Evolutionary conservation across 1,140 invertebrate species (phyloP).

Genomic region (Drosophila pseudoobscura): DNA sequence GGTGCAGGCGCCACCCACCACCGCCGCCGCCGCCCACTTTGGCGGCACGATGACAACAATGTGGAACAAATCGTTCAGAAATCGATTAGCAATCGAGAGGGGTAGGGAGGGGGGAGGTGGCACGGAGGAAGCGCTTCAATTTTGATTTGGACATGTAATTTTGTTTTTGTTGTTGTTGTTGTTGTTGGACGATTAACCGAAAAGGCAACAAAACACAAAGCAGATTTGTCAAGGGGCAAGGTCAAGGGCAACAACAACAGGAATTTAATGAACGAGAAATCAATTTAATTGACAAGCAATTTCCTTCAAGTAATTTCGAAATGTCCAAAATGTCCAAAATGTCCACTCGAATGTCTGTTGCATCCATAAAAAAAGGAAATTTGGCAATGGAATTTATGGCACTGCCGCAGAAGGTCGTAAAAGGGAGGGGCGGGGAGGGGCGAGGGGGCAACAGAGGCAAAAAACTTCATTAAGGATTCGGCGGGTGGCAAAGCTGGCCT

Average conservation of each 20-base stretch:
- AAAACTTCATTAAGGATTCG: slow-evolving; percentile 13
- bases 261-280: slow-evolving; percentile 31
- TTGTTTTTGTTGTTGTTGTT: slow-evolving; percentile 1
- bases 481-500: slow-evolving; percentile 1
- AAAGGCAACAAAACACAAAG: slow-evolving; percentile 23
- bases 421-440: neutral
- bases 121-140: slow-evolving; percentile 15
- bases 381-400: slow-evolving; percentile 28
- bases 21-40: neutral
- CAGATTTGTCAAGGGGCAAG: slow-evolving; percentile 53
- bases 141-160: slow-evolving; percentile 53
- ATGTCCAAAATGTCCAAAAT: slow-evolving; percentile 22
- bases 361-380: slow-evolving; percentile 49
- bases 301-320: slow-evolving; percentile 35
- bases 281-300: slow-evolving; percentile 50
- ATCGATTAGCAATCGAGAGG: slow-evolving; percentile 60
- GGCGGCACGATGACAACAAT: slow-evolving; percentile 28
- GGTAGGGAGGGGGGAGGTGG: neutral
- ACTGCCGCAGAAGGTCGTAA: slow-evolving; percentile 38
- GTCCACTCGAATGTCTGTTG: slow-evolving; percentile 29
- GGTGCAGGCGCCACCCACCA: slow-evolving; percentile 27
- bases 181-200: slow-evolving; percentile 42
- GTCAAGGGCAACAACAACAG: slow-evolving; percentile 6
- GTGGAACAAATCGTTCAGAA: slow-evolving; percentile 49
- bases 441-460: slow-evolving; percentile 22